Conservation (phyloP, 2,888 invertebrate genomes). For the Tetragonula carbonaria region DNA sequence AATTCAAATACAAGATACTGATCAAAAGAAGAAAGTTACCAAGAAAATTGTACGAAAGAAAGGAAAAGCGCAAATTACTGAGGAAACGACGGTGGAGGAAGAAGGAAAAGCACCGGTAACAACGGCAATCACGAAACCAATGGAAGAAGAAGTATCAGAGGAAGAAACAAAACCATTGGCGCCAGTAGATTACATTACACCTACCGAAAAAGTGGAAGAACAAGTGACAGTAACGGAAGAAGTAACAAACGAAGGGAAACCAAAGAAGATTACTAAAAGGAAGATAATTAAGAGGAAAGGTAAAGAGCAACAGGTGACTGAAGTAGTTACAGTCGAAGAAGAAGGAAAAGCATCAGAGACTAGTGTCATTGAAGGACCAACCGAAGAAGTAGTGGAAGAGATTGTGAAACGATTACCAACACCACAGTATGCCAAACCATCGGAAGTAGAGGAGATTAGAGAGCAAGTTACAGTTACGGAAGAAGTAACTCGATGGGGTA, state of each 20-base stretch:
- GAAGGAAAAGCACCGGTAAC: constrained; percentile 74
- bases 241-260: constrained; percentile 69
- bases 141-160: constrained; percentile 68
- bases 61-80: constrained; percentile 64
- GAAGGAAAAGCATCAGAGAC: constrained; percentile 39
- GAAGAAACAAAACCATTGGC: constrained; percentile 80
- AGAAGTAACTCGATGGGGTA: constrained; percentile 82
- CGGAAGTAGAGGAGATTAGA: constrained; percentile 77
- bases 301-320: constrained; percentile 68
- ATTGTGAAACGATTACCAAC: constrained; percentile 5
- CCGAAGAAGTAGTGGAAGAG: constrained; percentile 34
- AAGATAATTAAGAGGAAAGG: constrained; percentile 65
- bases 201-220: constrained; percentile 69
- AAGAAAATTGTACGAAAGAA: constrained; percentile 55
- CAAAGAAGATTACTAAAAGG: constrained; percentile 77
- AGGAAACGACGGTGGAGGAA: constrained; percentile 70
- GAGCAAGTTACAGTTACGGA: constrained; percentile 72
- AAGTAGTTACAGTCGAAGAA: constrained; percentile 73
- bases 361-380: constrained; percentile 72
- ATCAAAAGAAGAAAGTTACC: constrained; percentile 31
- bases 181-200: constrained; percentile 82
- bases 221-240: constrained; percentile 70
- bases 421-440: constrained; percentile 70
- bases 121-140: constrained; percentile 77
- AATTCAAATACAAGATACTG: constrained; percentile 46